Percentiles rank a stretch among this genome's conserved stretches.
Evolutionary conservation across 2,797 vertebrate genomes (phyloP).

Genomic region (Euthynnus affinis): DNA sequence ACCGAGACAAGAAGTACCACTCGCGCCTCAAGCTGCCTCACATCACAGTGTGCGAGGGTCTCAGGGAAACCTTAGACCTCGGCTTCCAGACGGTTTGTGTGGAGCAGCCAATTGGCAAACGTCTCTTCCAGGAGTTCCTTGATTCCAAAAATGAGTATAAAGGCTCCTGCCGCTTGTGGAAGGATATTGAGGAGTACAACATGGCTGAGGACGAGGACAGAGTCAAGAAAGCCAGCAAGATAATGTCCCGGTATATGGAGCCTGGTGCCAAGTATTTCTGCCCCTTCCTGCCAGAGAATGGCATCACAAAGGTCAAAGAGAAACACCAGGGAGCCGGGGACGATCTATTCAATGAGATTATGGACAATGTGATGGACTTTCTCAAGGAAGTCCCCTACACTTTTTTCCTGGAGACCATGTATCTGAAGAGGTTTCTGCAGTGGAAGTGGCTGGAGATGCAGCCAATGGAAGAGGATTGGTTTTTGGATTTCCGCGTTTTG

Average conservation of each 20-base stretch:
- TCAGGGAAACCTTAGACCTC: constrained; percentile 83
- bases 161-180: constrained; percentile 87
- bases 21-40: constrained; percentile 90
- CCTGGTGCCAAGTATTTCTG: constrained; percentile 86
- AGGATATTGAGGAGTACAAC: constrained; percentile 88
- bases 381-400: constrained; percentile 88
- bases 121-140: constrained; percentile 91
- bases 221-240: constrained; percentile 82
- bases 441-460: constrained; percentile 95
- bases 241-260: constrained; percentile 87
- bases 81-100: constrained; percentile 85
- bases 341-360: constrained; percentile 82
- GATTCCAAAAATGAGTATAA: constrained; percentile 76
- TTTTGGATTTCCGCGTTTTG: constrained; percentile 91
- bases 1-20: constrained; percentile 90
- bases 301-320: constrained; percentile 81
- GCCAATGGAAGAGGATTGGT: constrained; percentile 90
- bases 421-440: constrained; percentile 91
- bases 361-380: constrained; percentile 82
- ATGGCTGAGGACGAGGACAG: constrained; percentile 83
- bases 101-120: constrained; percentile 91
- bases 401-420: constrained; percentile 88
- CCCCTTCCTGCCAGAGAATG: constrained; percentile 86
- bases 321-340: constrained; percentile 67
- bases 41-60: constrained; percentile 87